Evolutionary conservation across 2,888 invertebrate genomes (phyloP).

Genomic region (Phyllotreta striolata): DNA sequence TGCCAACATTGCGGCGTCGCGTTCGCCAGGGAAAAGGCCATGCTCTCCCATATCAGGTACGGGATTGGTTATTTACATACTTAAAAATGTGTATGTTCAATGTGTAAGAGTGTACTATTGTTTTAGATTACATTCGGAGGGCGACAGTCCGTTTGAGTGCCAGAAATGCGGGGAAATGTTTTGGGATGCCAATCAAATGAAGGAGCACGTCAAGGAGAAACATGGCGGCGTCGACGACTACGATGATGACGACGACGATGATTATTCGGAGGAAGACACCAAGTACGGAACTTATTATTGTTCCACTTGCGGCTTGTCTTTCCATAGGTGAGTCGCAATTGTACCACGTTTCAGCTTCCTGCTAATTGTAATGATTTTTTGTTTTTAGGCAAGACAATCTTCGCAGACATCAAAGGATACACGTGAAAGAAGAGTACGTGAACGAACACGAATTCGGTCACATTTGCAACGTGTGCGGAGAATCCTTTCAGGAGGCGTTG

Average conservation of each 20-base stretch:
- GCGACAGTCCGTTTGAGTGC: constrained; percentile 81
- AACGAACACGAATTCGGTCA: constrained; percentile 66
- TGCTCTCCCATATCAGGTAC: constrained; percentile 75
- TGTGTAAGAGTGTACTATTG: no score
- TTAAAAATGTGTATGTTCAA: no score
- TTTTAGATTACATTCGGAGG: constrained; percentile 39
- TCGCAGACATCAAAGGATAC: constrained; percentile 68
- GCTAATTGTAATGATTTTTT: background rate
- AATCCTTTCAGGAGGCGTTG: constrained; percentile 77
- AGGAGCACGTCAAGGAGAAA: constrained; percentile 69
- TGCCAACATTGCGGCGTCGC: constrained; percentile 80
- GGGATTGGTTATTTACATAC: background rate
- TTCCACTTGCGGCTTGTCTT: constrained; percentile 79
- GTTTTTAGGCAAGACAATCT: constrained; percentile 71
- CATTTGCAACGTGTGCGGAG: constrained; percentile 82
- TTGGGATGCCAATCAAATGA: constrained; percentile 70
- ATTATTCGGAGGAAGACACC: constrained; percentile 67
- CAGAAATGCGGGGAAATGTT: constrained; percentile 83
- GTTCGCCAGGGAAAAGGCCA: constrained; percentile 81
- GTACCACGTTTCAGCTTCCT: background rate
- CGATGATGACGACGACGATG: constrained; percentile 63
- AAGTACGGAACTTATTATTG: constrained; percentile 70
- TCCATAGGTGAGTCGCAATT: constrained; percentile 70
- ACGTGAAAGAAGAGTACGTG: constrained; percentile 59
- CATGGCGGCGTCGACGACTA: constrained; percentile 62